A percentile compares a stretch with the other conserved stretches of the same genome.
Evolutionary conservation across 30 jellyfish, hydroid and myxozoan genomes (phyloP).

Genomic region (Pelagia noctiluca): DNA sequence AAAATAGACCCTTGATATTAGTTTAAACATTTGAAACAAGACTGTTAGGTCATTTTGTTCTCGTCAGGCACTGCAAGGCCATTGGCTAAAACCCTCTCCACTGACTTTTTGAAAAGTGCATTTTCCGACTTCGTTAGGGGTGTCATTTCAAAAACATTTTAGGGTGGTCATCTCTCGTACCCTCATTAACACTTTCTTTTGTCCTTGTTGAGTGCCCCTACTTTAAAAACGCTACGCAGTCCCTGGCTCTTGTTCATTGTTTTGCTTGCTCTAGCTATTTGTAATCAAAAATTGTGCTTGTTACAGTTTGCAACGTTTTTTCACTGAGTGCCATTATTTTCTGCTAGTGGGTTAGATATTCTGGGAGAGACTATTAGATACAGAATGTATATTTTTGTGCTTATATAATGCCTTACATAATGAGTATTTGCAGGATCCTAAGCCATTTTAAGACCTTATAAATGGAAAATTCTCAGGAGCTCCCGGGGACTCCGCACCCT

Average conservation of each 20-base stretch:
- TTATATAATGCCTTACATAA: constrained; percentile 14
- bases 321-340: constrained; percentile 1
- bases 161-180: constrained; percentile 2
- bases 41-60: too few relatives aligned
- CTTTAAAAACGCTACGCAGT: constrained; percentile 1
- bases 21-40: too few relatives aligned
- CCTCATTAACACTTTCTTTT: constrained; percentile 2
- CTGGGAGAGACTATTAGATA: constrained; percentile 2
- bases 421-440: too few relatives aligned
- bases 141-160: neutral
- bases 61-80: too few relatives aligned
- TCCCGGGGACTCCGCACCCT: too few relatives aligned
- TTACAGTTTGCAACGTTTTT: neutral
- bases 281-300: neutral
- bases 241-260: neutral
- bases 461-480: too few relatives aligned
- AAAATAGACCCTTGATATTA: neutral
- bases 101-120: neutral
- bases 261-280: too few relatives aligned
- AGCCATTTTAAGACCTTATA: too few relatives aligned
- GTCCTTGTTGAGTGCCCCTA: constrained; percentile 4
- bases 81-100: neutral
- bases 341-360: neutral
- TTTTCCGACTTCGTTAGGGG: neutral
- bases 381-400: too few relatives aligned